Conservation (phyloP, 2,888 invertebrate species). For the Matsumyia berberina region DNA sequence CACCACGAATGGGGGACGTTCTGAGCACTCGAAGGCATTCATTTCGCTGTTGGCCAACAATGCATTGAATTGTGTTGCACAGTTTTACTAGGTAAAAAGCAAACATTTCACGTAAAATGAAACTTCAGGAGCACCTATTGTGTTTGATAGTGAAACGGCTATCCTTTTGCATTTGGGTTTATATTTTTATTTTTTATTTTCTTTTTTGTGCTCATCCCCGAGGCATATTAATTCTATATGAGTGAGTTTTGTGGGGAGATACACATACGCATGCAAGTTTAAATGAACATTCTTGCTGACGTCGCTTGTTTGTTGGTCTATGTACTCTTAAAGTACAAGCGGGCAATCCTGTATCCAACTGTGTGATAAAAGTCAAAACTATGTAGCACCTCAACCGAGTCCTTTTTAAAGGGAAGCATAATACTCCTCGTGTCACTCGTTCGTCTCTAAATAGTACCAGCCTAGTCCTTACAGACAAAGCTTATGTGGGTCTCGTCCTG, state of each 20-base stretch:
- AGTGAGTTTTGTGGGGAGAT: background rate
- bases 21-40: slow-evolving; percentile 23
- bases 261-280: no score
- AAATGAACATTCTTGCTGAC: no score
- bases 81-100: slow-evolving; percentile 48
- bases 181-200: slow-evolving; percentile 1
- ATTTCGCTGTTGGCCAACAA: slow-evolving; percentile 44
- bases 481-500: no score
- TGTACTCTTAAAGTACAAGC: no score
- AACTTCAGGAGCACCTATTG: slow-evolving; percentile 55
- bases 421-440: no score
- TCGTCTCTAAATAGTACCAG: no score
- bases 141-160: slow-evolving; percentile 38
- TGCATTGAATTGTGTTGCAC: slow-evolving; percentile 39
- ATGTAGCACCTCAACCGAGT: no score
- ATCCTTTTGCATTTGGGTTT: slow-evolving; percentile 45
- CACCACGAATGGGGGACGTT: background rate
- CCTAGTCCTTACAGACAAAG: no score
- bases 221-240: slow-evolving; percentile 17
- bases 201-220: background rate
- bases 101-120: slow-evolving; percentile 62
- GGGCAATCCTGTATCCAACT: no score
- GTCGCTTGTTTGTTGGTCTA: no score
- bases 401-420: no score
- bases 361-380: no score